A percentile compares a stretch with the other conserved stretches of the same genome.
Conservation (phyloP, 2,888 invertebrate genomes). For the Bombyx huttoni region DNA sequence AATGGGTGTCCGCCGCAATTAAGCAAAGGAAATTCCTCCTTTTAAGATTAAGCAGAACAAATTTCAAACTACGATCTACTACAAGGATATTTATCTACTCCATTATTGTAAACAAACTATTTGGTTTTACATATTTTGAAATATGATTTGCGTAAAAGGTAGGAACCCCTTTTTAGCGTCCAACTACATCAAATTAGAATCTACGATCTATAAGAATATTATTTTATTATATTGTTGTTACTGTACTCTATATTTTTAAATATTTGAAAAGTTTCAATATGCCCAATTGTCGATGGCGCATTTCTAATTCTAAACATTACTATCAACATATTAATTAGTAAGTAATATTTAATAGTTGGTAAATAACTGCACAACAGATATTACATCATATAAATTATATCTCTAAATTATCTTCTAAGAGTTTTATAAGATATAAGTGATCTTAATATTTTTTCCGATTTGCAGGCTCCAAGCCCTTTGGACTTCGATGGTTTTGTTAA, state of each 20-base stretch:
- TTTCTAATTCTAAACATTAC: background rate
- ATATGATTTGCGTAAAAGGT: no score
- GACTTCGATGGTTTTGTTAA: slow-evolving; percentile 76
- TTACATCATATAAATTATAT: background rate
- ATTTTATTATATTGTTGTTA: background rate
- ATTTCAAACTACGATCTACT: no score
- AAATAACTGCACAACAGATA: background rate
- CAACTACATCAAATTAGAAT: background rate
- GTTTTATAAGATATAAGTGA: background rate
- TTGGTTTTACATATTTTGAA: no score
- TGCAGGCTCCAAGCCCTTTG: slow-evolving; percentile 64
- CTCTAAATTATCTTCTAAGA: no score
- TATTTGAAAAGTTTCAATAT: no score
- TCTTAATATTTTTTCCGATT: background rate
- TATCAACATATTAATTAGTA: background rate
- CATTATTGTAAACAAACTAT: no score
- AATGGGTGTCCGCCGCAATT: no score
- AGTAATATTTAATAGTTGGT: background rate
- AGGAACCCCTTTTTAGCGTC: no score
- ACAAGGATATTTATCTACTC: no score
- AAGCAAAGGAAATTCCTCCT: no score
- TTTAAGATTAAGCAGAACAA: no score
- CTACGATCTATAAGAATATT: background rate
- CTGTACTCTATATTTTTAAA: no score
- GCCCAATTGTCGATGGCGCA: background rate